phyloP scores from a whole-genome alignment of 2,888 invertebrate species.

The Drosophila lutescens region DNA sequence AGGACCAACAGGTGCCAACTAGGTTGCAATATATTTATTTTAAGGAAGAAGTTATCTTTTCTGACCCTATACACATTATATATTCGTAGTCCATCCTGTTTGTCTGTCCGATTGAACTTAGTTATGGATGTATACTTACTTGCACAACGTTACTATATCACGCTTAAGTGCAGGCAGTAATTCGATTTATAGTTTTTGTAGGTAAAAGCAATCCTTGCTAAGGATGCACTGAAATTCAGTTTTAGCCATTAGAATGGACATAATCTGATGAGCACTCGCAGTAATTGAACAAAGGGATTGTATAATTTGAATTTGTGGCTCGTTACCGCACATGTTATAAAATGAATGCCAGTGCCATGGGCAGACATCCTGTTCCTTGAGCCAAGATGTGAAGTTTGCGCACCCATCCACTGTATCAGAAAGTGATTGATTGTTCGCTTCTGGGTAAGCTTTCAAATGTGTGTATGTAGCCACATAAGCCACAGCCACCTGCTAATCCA shows the following conservation, averaged over 20 bases:
- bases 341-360: neutral
- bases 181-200: too few relatives aligned
- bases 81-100: too few relatives aligned
- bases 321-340: constrained; percentile 8
- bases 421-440: constrained; percentile 27
- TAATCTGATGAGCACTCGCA: constrained; percentile 1
- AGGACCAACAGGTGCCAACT: too few relatives aligned
- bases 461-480: neutral
- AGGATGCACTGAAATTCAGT: too few relatives aligned
- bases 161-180: too few relatives aligned
- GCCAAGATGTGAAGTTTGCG: constrained; percentile 6
- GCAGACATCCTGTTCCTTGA: constrained; percentile 2
- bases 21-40: too few relatives aligned
- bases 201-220: too few relatives aligned
- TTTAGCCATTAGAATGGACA: neutral
- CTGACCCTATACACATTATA: too few relatives aligned
- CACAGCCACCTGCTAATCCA: constrained; percentile 16
- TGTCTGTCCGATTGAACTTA: too few relatives aligned
- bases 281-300: constrained; percentile 13
- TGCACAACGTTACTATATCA: too few relatives aligned
- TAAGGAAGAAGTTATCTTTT: too few relatives aligned
- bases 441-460: neutral
- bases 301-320: constrained; percentile 22
- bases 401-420: constrained; percentile 9
- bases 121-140: too few relatives aligned